Conservation (phyloP, 2,797 vertebrate genomes). For the Poeciliopsis presidionis region DNA sequence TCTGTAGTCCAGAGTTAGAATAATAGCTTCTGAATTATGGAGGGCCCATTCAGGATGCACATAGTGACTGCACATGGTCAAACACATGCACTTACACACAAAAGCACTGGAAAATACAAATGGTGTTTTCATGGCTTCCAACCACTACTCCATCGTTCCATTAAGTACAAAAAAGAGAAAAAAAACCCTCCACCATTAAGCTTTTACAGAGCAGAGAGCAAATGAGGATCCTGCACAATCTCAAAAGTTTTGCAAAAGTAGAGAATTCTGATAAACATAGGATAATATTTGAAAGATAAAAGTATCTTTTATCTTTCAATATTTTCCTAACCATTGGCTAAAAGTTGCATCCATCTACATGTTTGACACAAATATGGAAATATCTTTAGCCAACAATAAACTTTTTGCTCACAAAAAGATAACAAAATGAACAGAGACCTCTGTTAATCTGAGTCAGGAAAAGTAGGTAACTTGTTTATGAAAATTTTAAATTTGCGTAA, state of each 20-base stretch:
- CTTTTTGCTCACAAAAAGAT: not conserved
- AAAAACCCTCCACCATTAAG: conserved; percentile 41
- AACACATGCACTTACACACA: conserved; percentile 18
- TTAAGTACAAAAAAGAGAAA: conserved; percentile 40
- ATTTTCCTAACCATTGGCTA: not conserved
- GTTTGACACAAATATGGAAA: not conserved
- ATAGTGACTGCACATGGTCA: conserved; percentile 11
- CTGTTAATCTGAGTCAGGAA: not conserved
- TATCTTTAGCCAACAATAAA: not conserved
- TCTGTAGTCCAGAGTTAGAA: conserved; percentile 46
- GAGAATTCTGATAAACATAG: not conserved
- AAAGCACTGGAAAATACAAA: conserved; percentile 7
- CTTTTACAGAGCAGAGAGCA: conserved; percentile 23
- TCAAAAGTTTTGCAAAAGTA: not conserved
- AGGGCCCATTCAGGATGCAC: conserved; percentile 56
- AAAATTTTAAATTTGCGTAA: conserved; percentile 3
- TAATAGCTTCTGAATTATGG: conserved; percentile 76
- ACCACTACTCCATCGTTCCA: conserved; percentile 55
- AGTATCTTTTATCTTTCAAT: not conserved
- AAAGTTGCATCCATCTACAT: not conserved
- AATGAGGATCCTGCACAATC: not conserved
- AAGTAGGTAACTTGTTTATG: not conserved
- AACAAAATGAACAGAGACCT: not conserved
- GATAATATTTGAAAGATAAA: not conserved
- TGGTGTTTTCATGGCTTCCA: conserved; percentile 27